Evolutionary conservation across 1,140 invertebrate genomes (phyloP), one percentile per base, ranked within the genome.

Genomic region (Sinonovacula constricta): DNA sequence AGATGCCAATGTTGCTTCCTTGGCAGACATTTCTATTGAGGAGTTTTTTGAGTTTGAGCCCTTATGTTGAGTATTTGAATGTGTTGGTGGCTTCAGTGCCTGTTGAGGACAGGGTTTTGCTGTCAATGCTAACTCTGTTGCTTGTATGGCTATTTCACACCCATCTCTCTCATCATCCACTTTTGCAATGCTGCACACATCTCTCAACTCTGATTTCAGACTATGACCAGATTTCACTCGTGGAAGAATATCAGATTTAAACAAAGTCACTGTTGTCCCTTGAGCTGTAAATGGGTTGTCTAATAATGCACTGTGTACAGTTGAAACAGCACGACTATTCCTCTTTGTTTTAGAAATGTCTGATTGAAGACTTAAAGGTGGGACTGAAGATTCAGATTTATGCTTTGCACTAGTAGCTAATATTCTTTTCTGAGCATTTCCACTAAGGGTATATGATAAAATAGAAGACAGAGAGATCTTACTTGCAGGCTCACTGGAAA

Each of bases 401-500:
- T 60, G 62, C 1, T 54, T n/a, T 56, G 72, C 51, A 67, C 56
- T 65, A 15, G 65, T 67, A 56, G 39, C 18, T 24, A 26, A 45
- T 31, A 56, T 2, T 54, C 49, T 36, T 51, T 39, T 75, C 45
- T 30, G 33, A 67, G 45, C 70, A 53, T 31, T 10, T 54, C 54
- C 68, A 24, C 39, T 53, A 59, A 54, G 18, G 5, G 59, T 36
- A 28, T 74, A 26, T 49, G 71, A 74, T 30, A 74, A 24, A 24
- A 45, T 10, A 28, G 71, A 63, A 51, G 28, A 26, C 24, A 62
- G 45, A 54, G 60, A 65, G 31, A 33, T 34, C 72, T 76, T 76
- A 76, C 72, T 66, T 15, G 62, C 51, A 39, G 72, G 72, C 24
- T 76, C 72, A 59, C 72, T 76, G 22, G 72, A 54, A 18, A 76